phyloP scores from a whole-genome alignment of 2,797 vertebrate species.

The Champsocephalus esox region DNA sequence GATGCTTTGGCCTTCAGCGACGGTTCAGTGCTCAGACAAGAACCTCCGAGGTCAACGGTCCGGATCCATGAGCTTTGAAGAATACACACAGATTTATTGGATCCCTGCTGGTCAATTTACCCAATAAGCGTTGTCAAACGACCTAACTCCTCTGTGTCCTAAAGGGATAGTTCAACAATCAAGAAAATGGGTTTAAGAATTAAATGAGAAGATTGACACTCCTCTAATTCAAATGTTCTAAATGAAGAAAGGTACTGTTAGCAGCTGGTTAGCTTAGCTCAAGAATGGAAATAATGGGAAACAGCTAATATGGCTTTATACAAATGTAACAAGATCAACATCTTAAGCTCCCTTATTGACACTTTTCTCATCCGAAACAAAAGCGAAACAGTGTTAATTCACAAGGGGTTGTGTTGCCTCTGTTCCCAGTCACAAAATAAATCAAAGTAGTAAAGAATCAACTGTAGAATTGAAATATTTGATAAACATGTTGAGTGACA shows the following conservation, averaged over 20 bases:
- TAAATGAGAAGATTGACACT: neutral
- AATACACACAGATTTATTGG: slow-evolving; percentile 27
- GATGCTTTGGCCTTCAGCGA: slow-evolving; percentile 63
- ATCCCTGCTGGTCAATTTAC: slow-evolving; percentile 32
- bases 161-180: neutral
- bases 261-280: neutral
- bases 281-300: slow-evolving; percentile 15
- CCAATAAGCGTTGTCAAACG: slow-evolving; percentile 12
- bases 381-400: neutral
- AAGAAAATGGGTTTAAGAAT: neutral
- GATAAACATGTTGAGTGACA: slow-evolving; percentile 4
- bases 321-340: neutral
- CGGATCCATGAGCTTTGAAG: slow-evolving; percentile 42
- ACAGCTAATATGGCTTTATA: neutral
- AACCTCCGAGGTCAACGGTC: slow-evolving; percentile 39
- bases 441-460: neutral
- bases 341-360: neutral
- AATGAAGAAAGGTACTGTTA: too few species aligned
- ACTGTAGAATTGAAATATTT: neutral
- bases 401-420: neutral
- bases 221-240: neutral
- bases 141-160: neutral
- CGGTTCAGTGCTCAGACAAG: slow-evolving; percentile 48
- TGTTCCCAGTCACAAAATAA: neutral
- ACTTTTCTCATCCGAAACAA: neutral